Evolutionary conservation across 2,888 invertebrate genomes (phyloP).

Genomic region (Cheilosia pagana): DNA sequence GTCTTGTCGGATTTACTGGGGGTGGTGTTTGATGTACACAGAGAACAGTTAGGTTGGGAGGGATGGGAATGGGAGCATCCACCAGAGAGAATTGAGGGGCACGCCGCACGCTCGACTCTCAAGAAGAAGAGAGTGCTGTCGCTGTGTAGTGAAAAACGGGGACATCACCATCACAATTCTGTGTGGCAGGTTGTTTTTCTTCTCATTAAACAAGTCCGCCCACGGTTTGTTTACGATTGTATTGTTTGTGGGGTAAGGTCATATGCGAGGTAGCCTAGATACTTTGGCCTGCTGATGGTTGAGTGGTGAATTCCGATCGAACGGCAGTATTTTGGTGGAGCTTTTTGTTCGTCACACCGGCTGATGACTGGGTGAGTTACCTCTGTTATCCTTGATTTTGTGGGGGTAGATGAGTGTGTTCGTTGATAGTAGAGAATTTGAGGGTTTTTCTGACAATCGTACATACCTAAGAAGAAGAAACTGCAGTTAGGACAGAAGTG

Average conservation of each 20-base stretch:
- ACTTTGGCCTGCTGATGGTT: constrained; percentile 36
- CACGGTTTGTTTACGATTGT: constrained; percentile 70
- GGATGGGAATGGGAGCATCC: no score
- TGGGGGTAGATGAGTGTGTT: neutral
- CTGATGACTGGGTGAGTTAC: neutral
- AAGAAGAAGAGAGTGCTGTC: neutral
- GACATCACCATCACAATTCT: constrained; percentile 41
- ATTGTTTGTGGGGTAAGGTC: constrained; percentile 65
- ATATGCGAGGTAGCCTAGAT: constrained; percentile 46
- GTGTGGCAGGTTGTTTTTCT: constrained; percentile 61
- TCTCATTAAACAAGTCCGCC: constrained; percentile 38
- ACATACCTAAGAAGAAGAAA: neutral
- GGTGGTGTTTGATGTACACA: neutral
- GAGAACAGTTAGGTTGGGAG: neutral
- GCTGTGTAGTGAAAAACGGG: constrained; percentile 34
- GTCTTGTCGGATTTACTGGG: neutral
- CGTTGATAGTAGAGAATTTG: neutral
- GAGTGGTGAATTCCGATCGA: constrained; percentile 20
- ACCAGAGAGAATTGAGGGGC: neutral
- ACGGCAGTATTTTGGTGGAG: neutral
- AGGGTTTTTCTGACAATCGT: neutral
- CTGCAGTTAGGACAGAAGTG: no score
- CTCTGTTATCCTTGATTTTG: neutral
- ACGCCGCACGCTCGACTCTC: neutral
- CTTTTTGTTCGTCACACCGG: neutral